phyloP scores from a whole-genome alignment of 2,113 vertebrate genomes.

The Tragelaphus scriptus region DNA sequence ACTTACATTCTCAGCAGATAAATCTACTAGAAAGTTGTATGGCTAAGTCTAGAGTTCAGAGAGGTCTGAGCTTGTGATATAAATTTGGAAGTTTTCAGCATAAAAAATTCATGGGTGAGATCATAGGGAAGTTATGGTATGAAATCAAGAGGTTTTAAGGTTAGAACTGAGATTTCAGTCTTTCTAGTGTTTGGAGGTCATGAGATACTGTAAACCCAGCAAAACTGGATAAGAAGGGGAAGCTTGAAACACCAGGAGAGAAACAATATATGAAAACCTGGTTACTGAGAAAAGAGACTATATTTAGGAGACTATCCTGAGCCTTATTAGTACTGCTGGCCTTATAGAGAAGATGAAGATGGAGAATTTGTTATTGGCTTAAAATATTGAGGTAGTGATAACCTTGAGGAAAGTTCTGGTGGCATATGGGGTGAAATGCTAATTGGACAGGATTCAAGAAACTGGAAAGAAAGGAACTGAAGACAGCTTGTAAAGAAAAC shows the following conservation, averaged over 20 bases:
- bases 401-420: background rate
- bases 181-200: background rate
- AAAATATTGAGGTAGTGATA: background rate
- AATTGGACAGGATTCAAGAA: background rate
- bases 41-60: background rate
- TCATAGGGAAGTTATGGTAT: background rate
- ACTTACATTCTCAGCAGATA: background rate
- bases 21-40: background rate
- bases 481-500: background rate
- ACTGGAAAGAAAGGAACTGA: background rate
- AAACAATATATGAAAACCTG: background rate
- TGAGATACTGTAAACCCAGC: background rate
- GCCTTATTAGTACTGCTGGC: background rate
- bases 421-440: background rate
- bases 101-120: background rate
- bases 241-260: background rate
- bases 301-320: background rate
- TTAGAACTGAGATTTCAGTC: background rate
- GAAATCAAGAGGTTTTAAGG: background rate
- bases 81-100: background rate
- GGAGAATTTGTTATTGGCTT: background rate
- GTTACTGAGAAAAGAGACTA: background rate
- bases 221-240: background rate
- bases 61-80: background rate
- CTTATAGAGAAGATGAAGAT: background rate